These are phyloP conservation scores for Cydia pomonella DNA, from an alignment of 1,140 invertebrate genomes.

Conservation along the genomic window DNA sequence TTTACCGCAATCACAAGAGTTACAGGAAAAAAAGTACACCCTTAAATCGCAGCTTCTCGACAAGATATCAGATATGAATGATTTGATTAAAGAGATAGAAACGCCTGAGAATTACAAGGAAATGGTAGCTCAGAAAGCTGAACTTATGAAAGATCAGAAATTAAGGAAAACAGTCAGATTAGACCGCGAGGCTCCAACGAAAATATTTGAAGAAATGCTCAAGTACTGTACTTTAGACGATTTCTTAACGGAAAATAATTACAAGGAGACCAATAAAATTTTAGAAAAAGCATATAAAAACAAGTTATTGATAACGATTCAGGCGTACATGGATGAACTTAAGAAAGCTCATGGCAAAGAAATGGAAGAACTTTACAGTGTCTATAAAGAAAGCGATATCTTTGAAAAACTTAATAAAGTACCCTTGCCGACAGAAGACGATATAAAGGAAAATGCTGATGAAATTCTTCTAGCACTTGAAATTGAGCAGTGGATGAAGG, in stretches of 20 bases:
- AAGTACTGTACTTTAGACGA: slow-evolving; percentile 55
- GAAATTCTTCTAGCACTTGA: slow-evolving; percentile 55
- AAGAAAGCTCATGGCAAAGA: slow-evolving; percentile 46
- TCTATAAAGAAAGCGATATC: slow-evolving; percentile 50
- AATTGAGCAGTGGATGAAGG: slow-evolving; percentile 61
- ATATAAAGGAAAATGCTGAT: slow-evolving; percentile 55
- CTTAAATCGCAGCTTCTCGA: slow-evolving; percentile 58
- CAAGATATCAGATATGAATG: slow-evolving; percentile 49
- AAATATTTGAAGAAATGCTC: slow-evolving; percentile 53
- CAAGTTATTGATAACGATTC: slow-evolving; percentile 48
- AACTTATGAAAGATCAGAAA: slow-evolving; percentile 40
- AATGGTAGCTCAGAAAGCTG: slow-evolving; percentile 46
- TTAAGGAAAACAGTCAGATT: slow-evolving; percentile 37
- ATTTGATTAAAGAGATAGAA: slow-evolving; percentile 40
- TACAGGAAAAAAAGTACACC: slow-evolving; percentile 46
- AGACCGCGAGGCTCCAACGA: slow-evolving; percentile 36
- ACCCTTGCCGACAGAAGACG: slow-evolving; percentile 48
- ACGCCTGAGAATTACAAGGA: slow-evolving; percentile 48
- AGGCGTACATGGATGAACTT: slow-evolving; percentile 49
- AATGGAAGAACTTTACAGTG: slow-evolving; percentile 45
- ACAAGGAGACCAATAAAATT: slow-evolving; percentile 49
- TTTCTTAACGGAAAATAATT: slow-evolving; percentile 51
- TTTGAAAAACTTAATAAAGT: slow-evolving; percentile 55
- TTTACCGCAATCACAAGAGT: slow-evolving; percentile 52
- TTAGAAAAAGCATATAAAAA: slow-evolving; percentile 52